Evolutionary conservation across 2,113 vertebrate genomes (phyloP), one percentile per base, ranked within the genome.

Genomic region (Brienomyrus brachyistius): DNA sequence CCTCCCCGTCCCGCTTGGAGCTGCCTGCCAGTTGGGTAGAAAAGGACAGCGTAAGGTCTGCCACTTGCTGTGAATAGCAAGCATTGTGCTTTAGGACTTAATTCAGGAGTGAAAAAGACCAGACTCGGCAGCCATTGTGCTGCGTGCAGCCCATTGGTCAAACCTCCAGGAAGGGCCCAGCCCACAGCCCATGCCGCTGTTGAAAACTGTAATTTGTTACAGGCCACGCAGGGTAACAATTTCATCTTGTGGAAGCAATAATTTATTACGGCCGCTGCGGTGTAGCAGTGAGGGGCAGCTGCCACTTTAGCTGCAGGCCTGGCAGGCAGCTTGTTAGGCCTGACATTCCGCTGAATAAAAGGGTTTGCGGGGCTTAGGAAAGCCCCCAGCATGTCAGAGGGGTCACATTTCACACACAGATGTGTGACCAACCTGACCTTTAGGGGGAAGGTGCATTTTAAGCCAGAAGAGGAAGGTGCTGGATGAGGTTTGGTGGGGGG

Each of bases 391-490:
- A 98, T 98, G 97, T 98, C 97, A 97, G 97, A 96, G 96, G 94
- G 97, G 97, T 97, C 96, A 96, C 96, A 97, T 98, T 98, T 98
- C 97, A 97, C 97, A 98, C 97, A 97, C 97, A 98, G 97, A 98
- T 98, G 97, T 97, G 96, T 96, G 96, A 97, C 97, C 96, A 93
- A 95, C 92, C 96, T 96, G 95, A 96, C 97, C 95, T 96, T 93
- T 96, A 94, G 95, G 94, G 93, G 90, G 95, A 96, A 96, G 96
- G 95, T 96, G 95, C 92, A 94, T 94, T 95, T 96, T 95, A 95
- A 95, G 95, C 95, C 94, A 94, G 88, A 92, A 92, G 92, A 95
- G 96, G 95, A 96, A 96, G 96, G 96, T 94, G 95, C 96, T 96
- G 90, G 93, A 93, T 88, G 91, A 87, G 43, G 89, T 80, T 62